phyloP scores from a whole-genome alignment of 2,113 vertebrate genomes.

The Cisticola juncidis region DNA sequence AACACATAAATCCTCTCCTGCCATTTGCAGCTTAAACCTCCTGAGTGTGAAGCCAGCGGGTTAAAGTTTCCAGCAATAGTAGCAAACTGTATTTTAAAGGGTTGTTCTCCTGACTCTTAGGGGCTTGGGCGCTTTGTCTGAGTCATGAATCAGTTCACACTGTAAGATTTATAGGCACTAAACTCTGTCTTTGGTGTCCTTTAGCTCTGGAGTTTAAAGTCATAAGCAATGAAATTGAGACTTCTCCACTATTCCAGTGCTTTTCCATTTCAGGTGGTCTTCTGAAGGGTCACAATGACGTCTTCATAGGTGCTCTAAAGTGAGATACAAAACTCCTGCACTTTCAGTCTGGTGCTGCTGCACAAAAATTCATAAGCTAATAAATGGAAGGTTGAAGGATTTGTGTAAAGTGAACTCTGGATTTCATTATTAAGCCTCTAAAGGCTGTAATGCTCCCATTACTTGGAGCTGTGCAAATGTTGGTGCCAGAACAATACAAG shows the following conservation, averaged over 20 bases:
- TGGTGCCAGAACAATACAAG: neutral
- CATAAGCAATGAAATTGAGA: neutral
- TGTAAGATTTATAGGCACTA: neutral
- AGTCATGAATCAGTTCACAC: conserved; percentile 12
- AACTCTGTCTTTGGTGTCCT: neutral
- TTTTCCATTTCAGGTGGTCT: neutral
- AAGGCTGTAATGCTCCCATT: fast-evolving
- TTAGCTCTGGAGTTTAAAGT: neutral
- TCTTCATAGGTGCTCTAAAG: neutral
- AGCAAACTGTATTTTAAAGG: neutral
- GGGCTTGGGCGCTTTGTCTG: neutral
- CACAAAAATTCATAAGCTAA: neutral
- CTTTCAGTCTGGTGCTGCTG: neutral
- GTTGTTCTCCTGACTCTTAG: neutral
- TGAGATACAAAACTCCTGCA: neutral
- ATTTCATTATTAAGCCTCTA: neutral
- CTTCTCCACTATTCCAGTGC: neutral
- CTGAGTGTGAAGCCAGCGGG: conserved; percentile 13
- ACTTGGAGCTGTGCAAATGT: neutral
- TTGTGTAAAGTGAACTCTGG: neutral
- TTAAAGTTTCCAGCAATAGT: conserved; percentile 32
- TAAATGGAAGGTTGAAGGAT: neutral
- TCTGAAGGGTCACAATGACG: neutral
- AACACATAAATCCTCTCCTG: conserved; percentile 45
- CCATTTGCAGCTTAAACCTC: conserved; percentile 53